These are phyloP conservation scores for Liodrosophila aerea DNA, from an alignment of 2,888 invertebrate genomes.

Conservation along the genomic window DNA sequence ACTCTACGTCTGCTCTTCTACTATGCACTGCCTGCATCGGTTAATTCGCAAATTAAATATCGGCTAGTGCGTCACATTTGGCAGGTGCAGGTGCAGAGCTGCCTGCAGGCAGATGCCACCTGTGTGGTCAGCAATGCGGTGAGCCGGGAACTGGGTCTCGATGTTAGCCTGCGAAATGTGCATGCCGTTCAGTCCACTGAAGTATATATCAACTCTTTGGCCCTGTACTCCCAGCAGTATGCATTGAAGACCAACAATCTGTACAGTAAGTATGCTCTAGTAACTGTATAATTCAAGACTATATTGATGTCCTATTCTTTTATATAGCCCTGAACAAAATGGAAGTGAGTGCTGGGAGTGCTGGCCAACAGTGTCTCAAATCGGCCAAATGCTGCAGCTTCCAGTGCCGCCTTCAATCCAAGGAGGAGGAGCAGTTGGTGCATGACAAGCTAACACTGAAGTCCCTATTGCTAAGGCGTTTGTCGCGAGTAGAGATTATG, in stretches of 20 bases:
- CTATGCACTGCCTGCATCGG: slow-evolving; percentile 84
- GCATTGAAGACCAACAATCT: slow-evolving; percentile 72
- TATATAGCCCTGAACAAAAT: slow-evolving; percentile 79
- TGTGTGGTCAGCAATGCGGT: slow-evolving; percentile 83
- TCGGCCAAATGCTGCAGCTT: slow-evolving; percentile 79
- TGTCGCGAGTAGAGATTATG: slow-evolving; percentile 77
- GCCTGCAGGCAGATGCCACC: slow-evolving; percentile 84
- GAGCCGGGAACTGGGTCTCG: slow-evolving; percentile 85
- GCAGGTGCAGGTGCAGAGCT: slow-evolving; percentile 86
- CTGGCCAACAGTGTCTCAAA: slow-evolving; percentile 79
- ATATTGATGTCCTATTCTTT: neutral
- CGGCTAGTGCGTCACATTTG: slow-evolving; percentile 86
- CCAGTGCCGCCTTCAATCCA: slow-evolving; percentile 74
- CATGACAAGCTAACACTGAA: slow-evolving; percentile 44
- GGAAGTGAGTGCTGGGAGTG: slow-evolving; percentile 75
- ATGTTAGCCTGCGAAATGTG: slow-evolving; percentile 87
- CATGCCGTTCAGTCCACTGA: slow-evolving; percentile 85
- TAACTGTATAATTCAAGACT: neutral
- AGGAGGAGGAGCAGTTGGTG: slow-evolving; percentile 24
- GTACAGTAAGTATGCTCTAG: slow-evolving; percentile 68
- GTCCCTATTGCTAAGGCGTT: slow-evolving; percentile 52
- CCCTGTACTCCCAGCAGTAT: slow-evolving; percentile 79
- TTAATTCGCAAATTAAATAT: slow-evolving; percentile 80
- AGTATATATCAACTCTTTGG: slow-evolving; percentile 78
- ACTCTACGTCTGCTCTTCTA: slow-evolving; percentile 88